phyloP scores from a whole-genome alignment of 2,113 vertebrate genomes.

The Chaenogobius annularis region DNA sequence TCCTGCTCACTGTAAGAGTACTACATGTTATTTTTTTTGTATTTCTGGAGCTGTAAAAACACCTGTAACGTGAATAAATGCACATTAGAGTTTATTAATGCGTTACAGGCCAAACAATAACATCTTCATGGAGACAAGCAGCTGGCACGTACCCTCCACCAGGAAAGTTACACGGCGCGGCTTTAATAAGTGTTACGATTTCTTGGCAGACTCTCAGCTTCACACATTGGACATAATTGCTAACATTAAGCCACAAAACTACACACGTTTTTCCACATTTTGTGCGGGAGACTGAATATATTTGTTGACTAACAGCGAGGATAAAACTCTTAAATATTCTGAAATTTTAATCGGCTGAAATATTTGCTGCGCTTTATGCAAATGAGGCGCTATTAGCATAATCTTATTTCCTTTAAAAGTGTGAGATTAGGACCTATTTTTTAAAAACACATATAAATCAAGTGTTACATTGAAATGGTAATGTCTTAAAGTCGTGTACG shows the following conservation, averaged over 20 bases:
- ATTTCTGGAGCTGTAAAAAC: no score
- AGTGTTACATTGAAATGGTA: slow-evolving; percentile 78
- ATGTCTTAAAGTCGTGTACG: slow-evolving; percentile 70
- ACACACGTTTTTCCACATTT: slow-evolving; percentile 59
- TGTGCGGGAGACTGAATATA: slow-evolving; percentile 71
- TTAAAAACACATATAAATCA: slow-evolving; percentile 76
- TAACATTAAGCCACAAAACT: neutral
- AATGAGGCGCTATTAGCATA: slow-evolving; percentile 81
- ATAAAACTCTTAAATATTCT: slow-evolving; percentile 82
- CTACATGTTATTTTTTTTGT: no score
- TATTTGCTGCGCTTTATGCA: slow-evolving; percentile 82
- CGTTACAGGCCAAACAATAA: no score
- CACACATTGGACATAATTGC: neutral
- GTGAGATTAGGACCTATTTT: slow-evolving; percentile 79
- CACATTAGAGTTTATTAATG: no score
- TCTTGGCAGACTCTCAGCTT: neutral
- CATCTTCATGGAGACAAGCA: no score
- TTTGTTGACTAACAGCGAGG: slow-evolving; percentile 79
- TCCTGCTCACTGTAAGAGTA: no score
- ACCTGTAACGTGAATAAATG: no score
- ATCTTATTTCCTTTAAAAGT: slow-evolving; percentile 83
- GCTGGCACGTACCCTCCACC: no score
- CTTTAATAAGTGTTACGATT: no score
- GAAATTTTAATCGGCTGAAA: slow-evolving; percentile 82
- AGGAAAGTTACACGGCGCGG: no score